Base-by-base conservation (phyloP, 2,797 vertebrate species). In the Poeciliopsis paucimaculata region DNA sequence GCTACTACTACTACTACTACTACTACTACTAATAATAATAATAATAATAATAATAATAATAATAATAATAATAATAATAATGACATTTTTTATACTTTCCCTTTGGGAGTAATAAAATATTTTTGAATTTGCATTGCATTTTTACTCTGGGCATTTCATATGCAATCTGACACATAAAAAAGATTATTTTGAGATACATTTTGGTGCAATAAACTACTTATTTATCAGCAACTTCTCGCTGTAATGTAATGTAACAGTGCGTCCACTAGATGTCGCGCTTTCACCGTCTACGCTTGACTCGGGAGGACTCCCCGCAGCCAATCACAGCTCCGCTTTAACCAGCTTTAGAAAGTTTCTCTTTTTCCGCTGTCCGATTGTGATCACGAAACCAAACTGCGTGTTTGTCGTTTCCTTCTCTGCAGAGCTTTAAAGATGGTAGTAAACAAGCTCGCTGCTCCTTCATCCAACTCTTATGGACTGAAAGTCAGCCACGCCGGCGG, bases 181-280 rank as follows among this genome's bases (percentile, higher is more conserved):
- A 4, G 2, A 51, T 51, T 4, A 53, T 53, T n/a, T 11, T 55
- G 51, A 55, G 23, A 55, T 55, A 10, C 23, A 55, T 55, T 55
- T 55, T 23, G 20, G 49, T 51, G 49, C 49, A 51, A 23, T 23
- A 51, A 51, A n/a, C 9, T 55, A 55, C 23, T 26, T 53, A 51
- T 51, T 51, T 23, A 4, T 53, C 5, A 55, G 51, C 51, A n/a
- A n/a, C n/a, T n/a, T 15, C 5, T 43, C 3, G 10, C 26, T 70
- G 66, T 70, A 70, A 70, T 70, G 66, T 70, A 70, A 70, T 16
- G 20, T 76, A 28, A 36, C 73, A 23, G 47, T 23, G 57, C 28
- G 49, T 55, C 93, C 93, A 82, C 57, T 83, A 91, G 92, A 88
- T 90, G 93, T 87, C 91, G 23, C 60, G 72, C 55, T 73, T 15